Percentiles rank a stretch among this genome's conserved stretches.
phyloP scores from a whole-genome alignment of 1,140 invertebrate species.

The Macrostomum lignano region DNA sequence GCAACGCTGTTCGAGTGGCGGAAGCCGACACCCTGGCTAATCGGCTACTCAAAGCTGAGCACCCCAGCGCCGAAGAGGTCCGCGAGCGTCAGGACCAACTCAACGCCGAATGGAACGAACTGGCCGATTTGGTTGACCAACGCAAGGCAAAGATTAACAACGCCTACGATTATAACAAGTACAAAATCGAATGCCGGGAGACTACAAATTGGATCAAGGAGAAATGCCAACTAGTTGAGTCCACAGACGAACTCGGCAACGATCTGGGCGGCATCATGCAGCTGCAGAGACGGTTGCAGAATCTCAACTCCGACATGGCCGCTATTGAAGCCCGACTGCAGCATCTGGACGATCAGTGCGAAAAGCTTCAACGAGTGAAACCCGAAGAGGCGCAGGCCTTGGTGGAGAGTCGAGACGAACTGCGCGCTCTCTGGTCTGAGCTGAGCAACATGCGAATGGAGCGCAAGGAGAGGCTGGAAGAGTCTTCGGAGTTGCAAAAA shows the following conservation, averaged over 20 bases:
- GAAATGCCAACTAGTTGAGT: constrained; percentile 79
- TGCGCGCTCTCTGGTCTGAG: constrained; percentile 69
- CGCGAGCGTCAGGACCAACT: constrained; percentile 53
- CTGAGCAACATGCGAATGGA: constrained; percentile 70
- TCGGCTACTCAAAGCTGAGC: constrained; percentile 55
- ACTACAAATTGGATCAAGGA: constrained; percentile 96
- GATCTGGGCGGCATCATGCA: constrained; percentile 42
- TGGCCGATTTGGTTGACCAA: constrained; percentile 58
- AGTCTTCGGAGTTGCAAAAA: constrained; percentile 83
- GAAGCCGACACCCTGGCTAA: constrained; percentile 84
- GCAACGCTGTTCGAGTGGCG: constrained; percentile 73
- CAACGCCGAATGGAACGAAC: constrained; percentile 32
- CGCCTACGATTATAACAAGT: constrained; percentile 86
- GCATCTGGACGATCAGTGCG: constrained; percentile 55
- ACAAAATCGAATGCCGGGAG: constrained; percentile 96
- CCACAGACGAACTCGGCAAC: constrained; percentile 66
- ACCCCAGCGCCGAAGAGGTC: constrained; percentile 84
- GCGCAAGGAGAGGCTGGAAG: constrained; percentile 81
- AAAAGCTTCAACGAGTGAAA: constrained; percentile 59
- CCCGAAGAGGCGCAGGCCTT: constrained; percentile 79
- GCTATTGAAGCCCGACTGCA: constrained; percentile 67
- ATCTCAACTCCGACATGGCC: constrained; percentile 89
- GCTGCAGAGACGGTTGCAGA: constrained; percentile 54
- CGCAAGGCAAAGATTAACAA: constrained; percentile 77
- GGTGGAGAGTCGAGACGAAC: constrained; percentile 57